These are phyloP conservation scores for Camponotus floridanus DNA, from an alignment of 1,140 invertebrate species.

Conservation along the genomic window DNA sequence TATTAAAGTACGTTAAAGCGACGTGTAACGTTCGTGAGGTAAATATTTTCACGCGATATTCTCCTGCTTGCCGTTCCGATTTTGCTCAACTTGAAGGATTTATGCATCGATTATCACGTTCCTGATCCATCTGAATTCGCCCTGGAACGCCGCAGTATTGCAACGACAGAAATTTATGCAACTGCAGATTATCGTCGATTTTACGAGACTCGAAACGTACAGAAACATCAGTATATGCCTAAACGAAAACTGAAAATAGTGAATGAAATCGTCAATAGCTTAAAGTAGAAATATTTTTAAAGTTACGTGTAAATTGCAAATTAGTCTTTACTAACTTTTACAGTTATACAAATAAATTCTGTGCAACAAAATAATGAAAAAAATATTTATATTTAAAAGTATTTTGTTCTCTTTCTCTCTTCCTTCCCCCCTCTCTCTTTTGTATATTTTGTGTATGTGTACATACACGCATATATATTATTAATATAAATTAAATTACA, in stretches of 20 bases:
- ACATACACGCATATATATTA: background rate
- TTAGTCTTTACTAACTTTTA: background rate
- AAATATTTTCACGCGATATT: conserved; percentile 61
- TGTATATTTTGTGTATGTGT: too few relatives aligned
- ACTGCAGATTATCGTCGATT: conserved; percentile 63
- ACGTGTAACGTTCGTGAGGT: conserved; percentile 7
- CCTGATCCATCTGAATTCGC: conserved; percentile 61
- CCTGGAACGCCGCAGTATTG: conserved; percentile 16
- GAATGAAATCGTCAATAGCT: background rate
- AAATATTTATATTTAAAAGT: background rate
- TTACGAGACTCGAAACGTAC: conserved; percentile 23
- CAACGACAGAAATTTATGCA: conserved; percentile 64
- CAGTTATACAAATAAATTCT: too few relatives aligned
- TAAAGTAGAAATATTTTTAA: background rate
- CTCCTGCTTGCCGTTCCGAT: conserved; percentile 47
- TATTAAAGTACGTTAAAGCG: conserved; percentile 17
- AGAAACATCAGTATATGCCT: conserved; percentile 38
- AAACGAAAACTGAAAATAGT: conserved; percentile 13
- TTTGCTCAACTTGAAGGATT: conserved; percentile 49
- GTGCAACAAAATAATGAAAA: background rate
- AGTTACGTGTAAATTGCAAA: background rate
- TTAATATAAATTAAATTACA: background rate
- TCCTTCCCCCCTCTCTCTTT: too few relatives aligned
- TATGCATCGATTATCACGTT: conserved; percentile 67
- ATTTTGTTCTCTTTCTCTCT: too few relatives aligned